phyloP scores from a whole-genome alignment of 2,113 vertebrate genomes.

The Paracanthobrama guichenoti region DNA sequence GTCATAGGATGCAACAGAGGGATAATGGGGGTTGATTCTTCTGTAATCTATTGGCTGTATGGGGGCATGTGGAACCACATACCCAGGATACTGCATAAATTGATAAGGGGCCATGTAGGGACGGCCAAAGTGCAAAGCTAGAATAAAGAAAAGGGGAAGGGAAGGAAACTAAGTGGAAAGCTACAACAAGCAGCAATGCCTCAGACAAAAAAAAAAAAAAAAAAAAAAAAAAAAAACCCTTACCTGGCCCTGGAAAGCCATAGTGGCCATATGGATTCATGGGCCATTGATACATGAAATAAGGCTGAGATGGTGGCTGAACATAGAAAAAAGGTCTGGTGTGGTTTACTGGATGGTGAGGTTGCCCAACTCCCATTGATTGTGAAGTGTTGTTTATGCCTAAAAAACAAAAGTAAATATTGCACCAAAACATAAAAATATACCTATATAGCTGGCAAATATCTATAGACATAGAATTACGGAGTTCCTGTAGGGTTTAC shows the following conservation, averaged over 20 bases:
- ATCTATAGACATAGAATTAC: too few relatives aligned
- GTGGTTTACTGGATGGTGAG: constrained; percentile 58
- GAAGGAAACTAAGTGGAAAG: too few relatives aligned
- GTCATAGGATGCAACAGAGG: constrained; percentile 46
- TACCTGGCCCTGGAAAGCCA: constrained; percentile 59
- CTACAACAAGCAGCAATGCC: background rate
- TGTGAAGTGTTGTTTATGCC: constrained; percentile 61
- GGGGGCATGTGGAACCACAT: constrained; percentile 62
- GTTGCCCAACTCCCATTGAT: constrained; percentile 60
- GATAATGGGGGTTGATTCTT: constrained; percentile 48
- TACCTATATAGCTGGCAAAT: too few relatives aligned
- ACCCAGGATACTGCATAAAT: constrained; percentile 63
- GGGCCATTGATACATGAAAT: constrained; percentile 64
- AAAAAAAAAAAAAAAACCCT: too few relatives aligned
- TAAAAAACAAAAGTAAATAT: constrained; percentile 29
- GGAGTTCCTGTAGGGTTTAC: background rate
- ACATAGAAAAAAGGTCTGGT: constrained; percentile 67
- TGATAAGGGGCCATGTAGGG: constrained; percentile 61
- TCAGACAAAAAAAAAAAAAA: too few relatives aligned
- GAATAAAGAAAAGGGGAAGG: background rate
- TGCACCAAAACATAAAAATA: background rate
- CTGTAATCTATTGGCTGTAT: constrained; percentile 63
- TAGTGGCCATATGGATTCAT: constrained; percentile 61
- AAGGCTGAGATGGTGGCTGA: constrained; percentile 63
- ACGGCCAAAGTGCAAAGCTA: constrained; percentile 55